Evolutionary conservation across 2,113 vertebrate species (phyloP).

Genomic region (Macquaria ambigua): DNA sequence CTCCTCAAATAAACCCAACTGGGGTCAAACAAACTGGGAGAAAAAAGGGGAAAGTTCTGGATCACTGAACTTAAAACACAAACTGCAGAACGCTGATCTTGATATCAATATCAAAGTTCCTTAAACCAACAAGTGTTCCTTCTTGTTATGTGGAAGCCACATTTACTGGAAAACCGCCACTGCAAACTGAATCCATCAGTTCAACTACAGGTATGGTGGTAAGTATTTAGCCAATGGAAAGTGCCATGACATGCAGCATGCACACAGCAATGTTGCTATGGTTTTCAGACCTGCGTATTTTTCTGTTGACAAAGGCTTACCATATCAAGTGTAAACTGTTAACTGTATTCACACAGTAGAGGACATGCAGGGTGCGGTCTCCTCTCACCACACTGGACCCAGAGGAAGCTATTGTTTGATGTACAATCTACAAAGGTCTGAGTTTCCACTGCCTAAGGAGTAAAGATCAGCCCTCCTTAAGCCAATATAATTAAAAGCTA

Average conservation of each 20-base stretch:
- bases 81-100: neutral
- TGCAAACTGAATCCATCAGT: neutral
- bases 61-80: neutral
- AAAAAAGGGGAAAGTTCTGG: neutral
- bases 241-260: neutral
- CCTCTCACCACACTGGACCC: constrained; percentile 10
- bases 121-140: neutral
- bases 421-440: constrained; percentile 37
- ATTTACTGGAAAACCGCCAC: neutral
- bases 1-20: constrained; percentile 9
- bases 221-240: neutral
- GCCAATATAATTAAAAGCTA: constrained; percentile 61
- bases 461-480: constrained; percentile 56
- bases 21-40: neutral
- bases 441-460: constrained; percentile 33
- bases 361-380: constrained; percentile 64
- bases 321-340: constrained; percentile 61
- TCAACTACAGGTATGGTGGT: neutral
- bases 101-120: neutral
- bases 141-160: neutral
- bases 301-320: constrained; percentile 48
- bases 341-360: constrained; percentile 36
- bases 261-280: constrained; percentile 17
- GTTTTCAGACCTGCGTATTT: constrained; percentile 11
- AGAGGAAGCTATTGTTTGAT: constrained; percentile 61